Percentiles rank a stretch among this genome's conserved stretches.
These are phyloP conservation scores for Galagoides demidoff DNA, from an alignment of 2,797 vertebrate species.

Conservation along the genomic window DNA sequence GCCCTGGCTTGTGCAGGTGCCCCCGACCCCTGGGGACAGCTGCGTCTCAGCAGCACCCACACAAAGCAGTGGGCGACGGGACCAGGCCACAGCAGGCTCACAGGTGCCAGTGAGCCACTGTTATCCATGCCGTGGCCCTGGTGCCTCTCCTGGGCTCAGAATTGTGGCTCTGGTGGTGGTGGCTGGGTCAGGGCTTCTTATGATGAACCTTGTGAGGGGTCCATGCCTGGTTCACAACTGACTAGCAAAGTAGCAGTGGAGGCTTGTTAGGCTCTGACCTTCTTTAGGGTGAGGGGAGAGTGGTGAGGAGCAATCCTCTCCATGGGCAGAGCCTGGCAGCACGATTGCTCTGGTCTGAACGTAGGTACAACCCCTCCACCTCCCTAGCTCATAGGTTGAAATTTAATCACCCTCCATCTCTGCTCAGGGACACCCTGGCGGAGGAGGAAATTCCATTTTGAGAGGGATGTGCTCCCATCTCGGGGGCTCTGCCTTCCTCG, in stretches of 20 bases:
- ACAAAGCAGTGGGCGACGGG: neutral
- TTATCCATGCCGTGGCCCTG: fast-evolving
- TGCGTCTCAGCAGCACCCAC: neutral
- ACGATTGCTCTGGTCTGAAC: neutral
- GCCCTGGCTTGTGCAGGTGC: too few relatives aligned
- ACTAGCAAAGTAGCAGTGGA: neutral
- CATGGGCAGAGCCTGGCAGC: neutral
- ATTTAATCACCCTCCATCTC: neutral
- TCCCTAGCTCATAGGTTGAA: neutral
- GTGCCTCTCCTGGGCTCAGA: neutral
- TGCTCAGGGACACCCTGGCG: neutral
- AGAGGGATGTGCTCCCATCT: neutral
- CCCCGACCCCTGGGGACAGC: neutral
- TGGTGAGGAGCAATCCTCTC: too few relatives aligned
- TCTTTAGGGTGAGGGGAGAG: neutral
- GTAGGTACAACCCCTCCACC: neutral
- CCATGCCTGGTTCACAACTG: neutral
- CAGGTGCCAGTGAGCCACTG: fast-evolving
- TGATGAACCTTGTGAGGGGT: too few relatives aligned
- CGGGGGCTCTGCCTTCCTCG: neutral
- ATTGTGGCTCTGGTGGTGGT: neutral
- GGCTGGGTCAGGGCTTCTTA: neutral
- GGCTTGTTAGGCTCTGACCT: too few relatives aligned
- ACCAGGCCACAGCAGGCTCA: neutral
- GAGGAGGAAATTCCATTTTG: neutral